Evolutionary conservation across 2,888 invertebrate species (phyloP).

Genomic region (Polydesmus complanatus): DNA sequence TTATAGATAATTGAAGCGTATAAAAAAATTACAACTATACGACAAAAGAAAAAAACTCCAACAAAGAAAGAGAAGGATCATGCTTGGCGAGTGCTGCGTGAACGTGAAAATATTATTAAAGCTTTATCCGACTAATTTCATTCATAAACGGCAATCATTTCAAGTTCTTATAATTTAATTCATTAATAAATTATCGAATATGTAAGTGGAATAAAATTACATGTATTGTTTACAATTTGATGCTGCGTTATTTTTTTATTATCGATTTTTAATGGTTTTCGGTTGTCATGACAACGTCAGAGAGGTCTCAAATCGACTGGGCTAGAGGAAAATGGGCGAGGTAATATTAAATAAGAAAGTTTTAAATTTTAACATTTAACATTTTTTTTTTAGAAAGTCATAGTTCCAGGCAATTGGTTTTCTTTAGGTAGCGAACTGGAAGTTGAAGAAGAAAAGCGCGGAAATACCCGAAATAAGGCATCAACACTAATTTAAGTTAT

Average conservation of each 20-base stretch:
- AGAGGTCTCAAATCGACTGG: too few relatives aligned
- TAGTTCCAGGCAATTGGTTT: too few relatives aligned
- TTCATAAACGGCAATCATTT: neutral
- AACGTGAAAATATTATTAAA: constrained; percentile 32
- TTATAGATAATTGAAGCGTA: constrained; percentile 60
- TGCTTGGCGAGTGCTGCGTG: constrained; percentile 56
- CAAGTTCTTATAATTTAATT: neutral
- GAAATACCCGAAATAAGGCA: constrained; percentile 1
- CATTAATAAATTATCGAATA: too few relatives aligned
- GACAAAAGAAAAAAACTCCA: constrained; percentile 65
- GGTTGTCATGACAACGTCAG: neutral
- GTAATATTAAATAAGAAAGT: neutral
- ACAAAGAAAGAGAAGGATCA: constrained; percentile 67
- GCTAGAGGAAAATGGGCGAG: neutral
- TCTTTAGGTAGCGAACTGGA: constrained; percentile 6
- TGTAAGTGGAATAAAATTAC: too few relatives aligned
- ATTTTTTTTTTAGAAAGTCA: too few relatives aligned
- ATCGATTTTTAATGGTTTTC: neutral
- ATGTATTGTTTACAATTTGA: too few relatives aligned
- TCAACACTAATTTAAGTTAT: too few relatives aligned
- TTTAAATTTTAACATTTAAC: neutral
- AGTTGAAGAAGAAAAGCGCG: constrained; percentile 2
- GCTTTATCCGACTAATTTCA: constrained; percentile 1
- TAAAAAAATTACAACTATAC: constrained; percentile 60
- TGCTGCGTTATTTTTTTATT: too few relatives aligned